Base-by-base conservation (phyloP, 2,888 invertebrate species). In the Calliphora vomitoria region DNA sequence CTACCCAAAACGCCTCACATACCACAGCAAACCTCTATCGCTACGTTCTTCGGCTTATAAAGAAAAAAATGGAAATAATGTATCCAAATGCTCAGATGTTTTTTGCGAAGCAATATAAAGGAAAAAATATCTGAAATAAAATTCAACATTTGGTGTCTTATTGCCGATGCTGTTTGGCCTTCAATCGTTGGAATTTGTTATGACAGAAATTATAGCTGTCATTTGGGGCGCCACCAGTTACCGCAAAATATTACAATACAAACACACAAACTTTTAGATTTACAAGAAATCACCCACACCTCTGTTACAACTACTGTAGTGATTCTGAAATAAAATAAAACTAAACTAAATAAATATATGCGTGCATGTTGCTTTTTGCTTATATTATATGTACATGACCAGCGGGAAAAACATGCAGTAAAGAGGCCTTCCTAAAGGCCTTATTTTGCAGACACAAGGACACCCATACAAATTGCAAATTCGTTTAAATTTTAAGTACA, bases 171-270 rank as follows among this genome's bases (percentile, higher is more conserved):
- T 74, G 68, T 80, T 86, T 74, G 76, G 68, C 85, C 89, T 89
- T 87, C 90, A 90, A 90, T 90, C 89, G 91, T 84, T 91, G 89
- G 90, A 90, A 91, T 92, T 91, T 91, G 91, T 91, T 92, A 91
- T 92, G 91, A 92, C 91, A 92, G 91, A 91, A 92, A 91, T 92
- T 92, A 92, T 91, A 90, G 91, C 90, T 90, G 90, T 88, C 90
- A 88, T 69, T 82, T 64, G 81, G 83, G 85, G 84, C 79, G 83
- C 87, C 84, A 85, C 86, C 72, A 78, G 76, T 72, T 71, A 86
- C 76, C 76, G 71, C 81, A 75, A 80, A 58, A 79, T 44, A 38
- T 58, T 38, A 58, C 66, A 5, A 75, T 25, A 8, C 66, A 25
- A n/a, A 44, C 20, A 18, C 10, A 10, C 38, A 50, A 25, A 15